Conservation (phyloP, 2,888 invertebrate genomes). For the Caenorhabditis angaria region DNA sequence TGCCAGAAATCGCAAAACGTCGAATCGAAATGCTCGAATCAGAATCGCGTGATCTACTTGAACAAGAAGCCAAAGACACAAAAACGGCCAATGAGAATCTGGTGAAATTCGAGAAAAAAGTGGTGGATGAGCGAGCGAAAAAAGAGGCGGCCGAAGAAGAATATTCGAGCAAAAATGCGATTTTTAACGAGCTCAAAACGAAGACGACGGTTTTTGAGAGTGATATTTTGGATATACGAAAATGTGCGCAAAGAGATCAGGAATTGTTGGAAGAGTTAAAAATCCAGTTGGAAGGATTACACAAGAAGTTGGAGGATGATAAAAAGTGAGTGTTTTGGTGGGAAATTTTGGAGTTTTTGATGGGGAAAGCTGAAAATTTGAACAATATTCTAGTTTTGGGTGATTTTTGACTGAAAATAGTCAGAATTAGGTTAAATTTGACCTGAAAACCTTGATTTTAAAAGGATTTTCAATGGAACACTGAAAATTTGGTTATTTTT, state of each 20-base stretch:
- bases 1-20: constrained; percentile 51
- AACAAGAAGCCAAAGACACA: constrained; percentile 18
- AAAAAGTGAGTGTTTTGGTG: constrained; percentile 11
- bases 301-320: constrained; percentile 56
- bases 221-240: constrained; percentile 77
- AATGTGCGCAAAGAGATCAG: constrained; percentile 23
- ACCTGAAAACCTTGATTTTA: background rate
- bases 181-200: constrained; percentile 25
- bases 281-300: constrained; percentile 64
- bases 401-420: background rate
- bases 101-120: constrained; percentile 15
- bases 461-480: background rate
- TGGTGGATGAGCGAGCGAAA: constrained; percentile 14
- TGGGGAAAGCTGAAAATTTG: background rate
- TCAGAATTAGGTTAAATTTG: too few relatives aligned
- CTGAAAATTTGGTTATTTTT: background rate
- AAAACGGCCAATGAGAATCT: constrained; percentile 30
- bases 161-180: constrained; percentile 28
- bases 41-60: constrained; percentile 76
- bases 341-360: constrained; percentile 2
- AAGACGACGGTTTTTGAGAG: constrained; percentile 20
- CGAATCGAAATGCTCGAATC: constrained; percentile 45
- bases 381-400: background rate
- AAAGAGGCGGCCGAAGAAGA: constrained; percentile 20
- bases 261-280: constrained; percentile 61